Base-by-base conservation (phyloP, 2,888 invertebrate species). In the Cryptus armator region DNA sequence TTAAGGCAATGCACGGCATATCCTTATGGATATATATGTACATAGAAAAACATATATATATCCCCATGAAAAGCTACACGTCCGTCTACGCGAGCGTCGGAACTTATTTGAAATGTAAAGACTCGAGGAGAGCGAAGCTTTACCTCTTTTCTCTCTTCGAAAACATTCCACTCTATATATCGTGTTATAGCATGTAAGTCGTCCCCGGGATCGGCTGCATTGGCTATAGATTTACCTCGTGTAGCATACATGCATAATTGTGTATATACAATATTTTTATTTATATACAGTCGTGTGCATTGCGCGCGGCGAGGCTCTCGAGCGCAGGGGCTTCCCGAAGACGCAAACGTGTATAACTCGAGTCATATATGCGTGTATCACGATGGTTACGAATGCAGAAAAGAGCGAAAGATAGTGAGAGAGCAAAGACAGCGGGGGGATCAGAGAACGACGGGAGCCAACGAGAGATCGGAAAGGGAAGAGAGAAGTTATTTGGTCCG, bases 31-130 rank as follows among this genome's bases (percentile, higher is more conserved):
- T 46, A 46, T 9, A 37, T 37, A 37, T 9, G 37, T 37, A 37
- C 9, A 7, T 7, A 37, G 5, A 37, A 9, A 37, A 1, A 2
- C 37, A 32, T 48, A 68, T 48, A 68, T 37, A 9, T 37, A 37
- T 7, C 7, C 16, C 10, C 16, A 51, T 14, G 14, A 37, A 56
- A 59, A 29, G 62, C 83, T 85, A 86, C 86, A 87, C 80, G 78
- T 78, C 78, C 70, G 70, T 44, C 53, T 16, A 37, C 37, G 67
- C 87, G 88, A 90, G 90, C 88, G 89, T 90, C 88, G 91, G 53
- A 43, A 92, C 92, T 92, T 91, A 92, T 92, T 92, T 92, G 92
- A 92, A 92, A 92, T 92, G 91, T 92, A 92, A 92, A 92, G 90
- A 92, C 89, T 89, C 87, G 37, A 5, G 6, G 37, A 37, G 37